phyloP scores from a whole-genome alignment of 2,797 vertebrate species.

The Propithecus perrieri region DNA sequence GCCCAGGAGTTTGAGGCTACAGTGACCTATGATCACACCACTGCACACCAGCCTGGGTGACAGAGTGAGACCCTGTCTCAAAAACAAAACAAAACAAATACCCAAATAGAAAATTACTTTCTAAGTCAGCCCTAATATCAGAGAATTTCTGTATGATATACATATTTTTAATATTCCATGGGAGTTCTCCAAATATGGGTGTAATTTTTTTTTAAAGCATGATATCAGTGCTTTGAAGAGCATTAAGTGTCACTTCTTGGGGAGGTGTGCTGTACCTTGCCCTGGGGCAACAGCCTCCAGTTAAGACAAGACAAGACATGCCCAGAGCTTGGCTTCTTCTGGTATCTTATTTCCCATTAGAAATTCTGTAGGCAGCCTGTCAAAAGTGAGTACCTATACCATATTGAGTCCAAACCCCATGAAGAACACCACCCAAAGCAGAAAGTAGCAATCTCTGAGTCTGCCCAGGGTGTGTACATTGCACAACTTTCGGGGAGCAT shows the following conservation, averaged over 20 bases:
- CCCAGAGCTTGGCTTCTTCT: conserved; percentile 38
- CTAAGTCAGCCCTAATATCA: neutral
- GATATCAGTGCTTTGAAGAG: conserved; percentile 40
- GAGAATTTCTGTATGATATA: neutral
- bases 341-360: conserved; percentile 43
- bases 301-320: neutral
- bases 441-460: conserved; percentile 11
- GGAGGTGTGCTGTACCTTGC: neutral
- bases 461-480: neutral
- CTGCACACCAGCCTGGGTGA: too few relatives aligned
- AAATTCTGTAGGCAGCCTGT: conserved; percentile 9
- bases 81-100: neutral
- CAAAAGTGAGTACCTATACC: neutral
- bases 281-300: neutral
- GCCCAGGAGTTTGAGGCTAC: neutral
- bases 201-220: neutral
- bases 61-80: neutral
- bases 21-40: neutral
- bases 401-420: neutral
- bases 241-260: neutral
- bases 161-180: neutral
- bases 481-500: neutral
- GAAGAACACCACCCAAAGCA: neutral
- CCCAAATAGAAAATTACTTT: neutral
- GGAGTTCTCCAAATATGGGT: neutral